Evolutionary conservation across 2,888 invertebrate species (phyloP).

Genomic region (Meiosimyza decipiens): DNA sequence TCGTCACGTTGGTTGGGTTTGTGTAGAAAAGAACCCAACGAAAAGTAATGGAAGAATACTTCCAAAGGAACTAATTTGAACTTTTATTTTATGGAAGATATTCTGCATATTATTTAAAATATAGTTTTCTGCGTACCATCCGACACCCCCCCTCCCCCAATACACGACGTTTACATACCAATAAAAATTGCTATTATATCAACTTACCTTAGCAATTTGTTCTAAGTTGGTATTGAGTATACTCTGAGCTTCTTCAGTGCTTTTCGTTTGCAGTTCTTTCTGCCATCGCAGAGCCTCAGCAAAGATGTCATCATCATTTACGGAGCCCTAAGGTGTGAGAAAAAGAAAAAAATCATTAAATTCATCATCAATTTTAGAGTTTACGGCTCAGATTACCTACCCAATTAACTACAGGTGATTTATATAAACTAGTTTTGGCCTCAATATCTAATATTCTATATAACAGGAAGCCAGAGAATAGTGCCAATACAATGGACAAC

Average conservation of each 20-base stretch:
- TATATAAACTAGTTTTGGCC: constrained; percentile 62
- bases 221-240: constrained; percentile 82
- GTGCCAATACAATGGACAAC: constrained; percentile 60
- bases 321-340: constrained; percentile 56
- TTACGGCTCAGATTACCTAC: constrained; percentile 52
- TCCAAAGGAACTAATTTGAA: too few relatives aligned
- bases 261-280: constrained; percentile 76
- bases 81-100: too few relatives aligned
- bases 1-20: too few relatives aligned
- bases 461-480: constrained; percentile 64
- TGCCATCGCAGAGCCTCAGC: constrained; percentile 78
- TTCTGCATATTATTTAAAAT: too few relatives aligned
- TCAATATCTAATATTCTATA: constrained; percentile 65
- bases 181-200: neutral
- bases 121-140: too few relatives aligned
- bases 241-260: constrained; percentile 77
- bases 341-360: constrained; percentile 21
- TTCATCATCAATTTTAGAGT: neutral
- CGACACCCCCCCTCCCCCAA: too few relatives aligned
- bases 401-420: constrained; percentile 63
- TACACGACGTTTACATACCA: neutral
- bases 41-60: too few relatives aligned
- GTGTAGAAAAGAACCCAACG: too few relatives aligned
- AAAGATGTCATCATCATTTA: constrained; percentile 73
- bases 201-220: constrained; percentile 81